These are phyloP conservation scores for Pluvialis apricaria DNA, from an alignment of 2,113 vertebrate genomes.

Conservation along the genomic window DNA sequence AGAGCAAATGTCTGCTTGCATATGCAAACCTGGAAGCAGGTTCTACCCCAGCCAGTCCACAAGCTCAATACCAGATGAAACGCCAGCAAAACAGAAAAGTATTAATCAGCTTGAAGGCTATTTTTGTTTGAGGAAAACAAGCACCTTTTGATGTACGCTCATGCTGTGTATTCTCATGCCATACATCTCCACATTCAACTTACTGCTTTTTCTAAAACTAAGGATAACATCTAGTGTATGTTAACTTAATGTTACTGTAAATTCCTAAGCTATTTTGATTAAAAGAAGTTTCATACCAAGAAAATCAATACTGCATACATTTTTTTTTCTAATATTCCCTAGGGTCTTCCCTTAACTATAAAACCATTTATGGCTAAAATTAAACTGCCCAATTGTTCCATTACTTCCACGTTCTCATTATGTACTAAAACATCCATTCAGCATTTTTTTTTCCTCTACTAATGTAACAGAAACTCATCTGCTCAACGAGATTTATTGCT, in stretches of 20 bases:
- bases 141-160: not conserved
- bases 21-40: not conserved
- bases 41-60: not conserved
- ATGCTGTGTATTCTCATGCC: not conserved
- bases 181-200: not conserved
- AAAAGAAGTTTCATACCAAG: not conserved
- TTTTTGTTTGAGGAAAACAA: not conserved
- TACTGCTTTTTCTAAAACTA: not conserved
- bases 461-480: conserved; percentile 73
- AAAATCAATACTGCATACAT: not conserved
- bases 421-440: conserved; percentile 68
- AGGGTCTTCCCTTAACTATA: conserved; percentile 19
- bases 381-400: conserved; percentile 54
- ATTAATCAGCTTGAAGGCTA: not conserved
- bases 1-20: accelerated
- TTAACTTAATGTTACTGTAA: not conserved
- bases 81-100: not conserved
- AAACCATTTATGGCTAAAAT: conserved; percentile 57
- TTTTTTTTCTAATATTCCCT: not conserved
- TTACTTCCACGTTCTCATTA: conserved; percentile 69
- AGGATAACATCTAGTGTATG: not conserved
- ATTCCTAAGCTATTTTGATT: not conserved
- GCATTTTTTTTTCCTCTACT: conserved; percentile 65
- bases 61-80: not conserved
- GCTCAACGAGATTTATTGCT: conserved; percentile 74